Evolutionary conservation across 2,797 vertebrate species (phyloP), one percentile per base, ranked within the genome.

Genomic region (Ispidina picta): DNA sequence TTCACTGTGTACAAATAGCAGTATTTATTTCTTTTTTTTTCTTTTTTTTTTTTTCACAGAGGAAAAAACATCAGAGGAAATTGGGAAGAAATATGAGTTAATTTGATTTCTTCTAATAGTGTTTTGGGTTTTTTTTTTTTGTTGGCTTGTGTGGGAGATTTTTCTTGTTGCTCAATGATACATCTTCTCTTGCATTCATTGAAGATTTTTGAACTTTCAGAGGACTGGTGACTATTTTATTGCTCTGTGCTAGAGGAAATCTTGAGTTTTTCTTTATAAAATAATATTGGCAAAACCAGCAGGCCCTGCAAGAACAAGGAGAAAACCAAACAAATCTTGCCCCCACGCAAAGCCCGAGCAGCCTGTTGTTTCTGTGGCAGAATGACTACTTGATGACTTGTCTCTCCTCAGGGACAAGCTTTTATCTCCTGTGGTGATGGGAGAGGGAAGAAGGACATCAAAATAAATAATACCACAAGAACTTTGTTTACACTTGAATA

Each of bases 111-210:
- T 22, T 14, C 15, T 15, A 25, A 5, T 59, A 19, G 2, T 8
- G 43, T 49, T 51, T 51, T 26, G 28, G 9, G 26, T 9, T 17
- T 52, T 29, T 29, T 63, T 41, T 29, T n/a, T 33, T 52, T 46
- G 16, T 60, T 60, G 37, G 6, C 10, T 73, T 77, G 4, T 29
- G 19, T 12, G 23, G 4, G 0, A 0, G 0, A 1, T 8, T 46
- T 65, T 60, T 15, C 37, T 86, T 29, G 12, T 39, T 65, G 9
- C 39, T 75, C 10, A 35, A 28, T 78, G 59, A 14, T 74, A 5
- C 3, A 3, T 33, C 10, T 81, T 64, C 21, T 55, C 23, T 78
- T 74, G 12, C 35, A 51, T 74, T 55, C 65, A 31, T 31, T 77
- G 60, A 19, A 18, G 17, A 46, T 77, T 74, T 65, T 62, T 94